Percentiles rank a stretch among this genome's conserved stretches.
Evolutionary conservation across 2,888 invertebrate genomes (phyloP).

Genomic region (Mythimna vitellina): DNA sequence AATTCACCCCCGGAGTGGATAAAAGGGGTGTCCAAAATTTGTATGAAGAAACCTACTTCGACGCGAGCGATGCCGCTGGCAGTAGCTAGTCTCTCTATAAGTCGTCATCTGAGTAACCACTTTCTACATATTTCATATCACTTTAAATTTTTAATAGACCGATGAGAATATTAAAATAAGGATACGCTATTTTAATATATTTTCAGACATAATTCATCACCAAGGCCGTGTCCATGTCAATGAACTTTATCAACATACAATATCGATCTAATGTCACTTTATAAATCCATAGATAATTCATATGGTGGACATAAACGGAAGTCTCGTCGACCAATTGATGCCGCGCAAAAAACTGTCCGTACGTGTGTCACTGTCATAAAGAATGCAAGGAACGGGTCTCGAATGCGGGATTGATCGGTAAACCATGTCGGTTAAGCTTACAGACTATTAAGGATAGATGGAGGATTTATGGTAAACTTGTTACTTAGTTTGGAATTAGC

Average conservation of each 20-base stretch:
- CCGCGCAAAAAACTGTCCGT: constrained; percentile 54
- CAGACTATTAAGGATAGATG: constrained; percentile 19
- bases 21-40: too few relatives aligned
- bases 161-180: not conserved
- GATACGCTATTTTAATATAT: constrained; percentile 3
- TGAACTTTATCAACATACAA: constrained; percentile 38
- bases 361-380: constrained; percentile 53
- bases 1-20: too few relatives aligned
- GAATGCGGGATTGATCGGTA: constrained; percentile 47
- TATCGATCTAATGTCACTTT: constrained; percentile 32
- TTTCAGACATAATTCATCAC: constrained; percentile 15
- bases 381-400: constrained; percentile 53
- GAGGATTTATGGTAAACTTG: constrained; percentile 18
- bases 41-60: too few relatives aligned
- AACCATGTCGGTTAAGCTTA: constrained; percentile 7
- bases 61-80: too few relatives aligned
- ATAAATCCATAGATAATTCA: constrained; percentile 62
- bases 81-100: too few relatives aligned
- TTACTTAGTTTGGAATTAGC: constrained; percentile 8
- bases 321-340: constrained; percentile 47
- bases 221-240: constrained; percentile 27
- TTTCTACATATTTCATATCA: not conserved
- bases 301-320: constrained; percentile 54
- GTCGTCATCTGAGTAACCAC: not conserved
- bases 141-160: too few relatives aligned